Evolutionary conservation across 2,797 vertebrate species (phyloP), one percentile per base, ranked within the genome.

Genomic region (Enteromius trimaculatus): DNA sequence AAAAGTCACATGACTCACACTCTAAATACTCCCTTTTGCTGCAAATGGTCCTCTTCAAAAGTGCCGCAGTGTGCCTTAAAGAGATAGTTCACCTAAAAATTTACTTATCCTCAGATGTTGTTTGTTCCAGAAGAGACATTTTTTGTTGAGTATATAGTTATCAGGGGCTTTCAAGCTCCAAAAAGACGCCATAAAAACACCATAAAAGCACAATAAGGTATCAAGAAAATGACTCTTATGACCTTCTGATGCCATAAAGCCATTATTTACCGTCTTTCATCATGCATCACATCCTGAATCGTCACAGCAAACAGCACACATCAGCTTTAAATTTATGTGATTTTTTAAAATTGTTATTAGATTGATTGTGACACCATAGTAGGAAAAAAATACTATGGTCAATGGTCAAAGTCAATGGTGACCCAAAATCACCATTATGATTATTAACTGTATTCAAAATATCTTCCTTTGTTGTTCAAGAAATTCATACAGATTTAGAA

Each of bases 41-140:
- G 53, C 72, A 77, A 58, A 82, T 19, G 8, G 17, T 76, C 68
- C 19, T 55, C 62, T 82, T 75, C 49, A 58, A 78, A 83, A 78
- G 53, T 78, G 75, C 66, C 8, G 75, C 82, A 83, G 75, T 47
- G 34, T 78, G 64, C 42, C 51, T 83, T 83, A 69, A 77, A 83
- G 74, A 11, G 64, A 68, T 8, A 77, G 65, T 77, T 77, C 51
- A 60, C 21, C 26, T 31, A 42, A 44, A 76, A 42, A 64, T 53
- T 49, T 51, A 9, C 29, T 34, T 4, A n/a, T 79, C 3, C 13
- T 79, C 42, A n/a, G 31, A 31, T 74, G 58, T 42, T 31, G 8
- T 62, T 19, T 14, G 47, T 62, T 53, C 34, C 16, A 31, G 29
- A 42, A 16, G 11, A 9, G 31, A 14, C 16, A 26, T 77, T 47